These are phyloP conservation scores for Toxotes chatareus DNA, from an alignment of 2,113 vertebrate genomes.

Conservation along the genomic window DNA sequence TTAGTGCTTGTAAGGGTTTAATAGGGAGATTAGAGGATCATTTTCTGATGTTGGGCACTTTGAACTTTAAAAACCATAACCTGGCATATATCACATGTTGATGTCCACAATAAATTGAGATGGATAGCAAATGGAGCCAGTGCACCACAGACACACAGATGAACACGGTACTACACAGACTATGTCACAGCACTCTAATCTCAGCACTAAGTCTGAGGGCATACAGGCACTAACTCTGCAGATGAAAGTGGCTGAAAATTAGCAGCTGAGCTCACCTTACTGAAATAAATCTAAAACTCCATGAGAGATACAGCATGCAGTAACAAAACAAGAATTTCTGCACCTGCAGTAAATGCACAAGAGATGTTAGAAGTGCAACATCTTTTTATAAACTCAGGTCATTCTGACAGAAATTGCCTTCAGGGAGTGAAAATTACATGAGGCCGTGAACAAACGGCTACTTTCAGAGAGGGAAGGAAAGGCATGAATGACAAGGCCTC, in stretches of 20 bases:
- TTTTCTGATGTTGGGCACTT: slow-evolving; percentile 31
- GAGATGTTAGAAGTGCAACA: background rate
- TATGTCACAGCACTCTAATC: background rate
- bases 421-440: slow-evolving; percentile 48
- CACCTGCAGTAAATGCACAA: slow-evolving; percentile 5
- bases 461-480: slow-evolving; percentile 28
- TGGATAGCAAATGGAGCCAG: background rate
- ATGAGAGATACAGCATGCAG: background rate
- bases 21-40: slow-evolving; percentile 20
- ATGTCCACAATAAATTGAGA: slow-evolving; percentile 1
- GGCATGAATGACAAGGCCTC: slow-evolving; percentile 19
- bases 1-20: slow-evolving; percentile 20
- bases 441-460: slow-evolving; percentile 16
- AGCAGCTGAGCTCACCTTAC: slow-evolving; percentile 2
- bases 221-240: slow-evolving; percentile 9
- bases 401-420: slow-evolving; percentile 45
- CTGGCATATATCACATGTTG: background rate
- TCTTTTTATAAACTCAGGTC: slow-evolving; percentile 29
- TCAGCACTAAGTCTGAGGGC: background rate
- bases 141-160: background rate
- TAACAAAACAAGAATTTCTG: background rate
- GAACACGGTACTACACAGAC: background rate
- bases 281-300: slow-evolving; percentile 28
- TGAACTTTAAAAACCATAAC: background rate
- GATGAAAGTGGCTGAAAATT: slow-evolving; percentile 25